Evolutionary conservation across 2,113 vertebrate genomes (phyloP), one percentile per base, ranked within the genome.

Genomic region (Marmota monax): DNA sequence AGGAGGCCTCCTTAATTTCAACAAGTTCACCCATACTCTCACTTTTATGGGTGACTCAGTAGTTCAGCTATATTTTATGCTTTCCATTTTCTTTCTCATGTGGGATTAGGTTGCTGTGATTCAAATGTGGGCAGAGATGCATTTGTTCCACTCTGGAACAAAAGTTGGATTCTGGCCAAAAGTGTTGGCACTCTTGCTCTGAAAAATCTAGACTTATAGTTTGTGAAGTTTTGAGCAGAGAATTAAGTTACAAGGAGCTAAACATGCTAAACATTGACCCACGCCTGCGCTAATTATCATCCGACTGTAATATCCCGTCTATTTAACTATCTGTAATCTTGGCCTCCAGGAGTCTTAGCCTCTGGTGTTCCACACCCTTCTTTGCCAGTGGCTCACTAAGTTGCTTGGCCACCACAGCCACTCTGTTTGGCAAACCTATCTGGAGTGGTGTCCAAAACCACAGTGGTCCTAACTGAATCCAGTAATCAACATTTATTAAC

Each of bases 221-320:
- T 74, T 61, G 74, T 89, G 34, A 92, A 78, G 69, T 94, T 92
- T 69, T 69, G 42, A 93, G 39, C n/a, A 42, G 90, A 94, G 72
- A 80, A n/a, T 61, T 51, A 63, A 80, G 27, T 58, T 63, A 20
- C 34, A n/a, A 72, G 9, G 27, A 45, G 79, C 56, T 56, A 29
- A 76, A 45, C 51, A 84, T 12, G 3, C 5, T 39, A 90, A 34
- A 84, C 20, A n/a, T 96, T 37, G 2, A 92, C n/a, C 3, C 56
- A 45, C 4, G 77, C 67, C 25, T 65, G 1, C 3, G 5, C 11
- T 65, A 8, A 18, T 77, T 74, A 14, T 37, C 56, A 37, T 22
- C 58, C 17, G 61, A 23, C 78, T 51, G 3, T 82, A 42, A 61
- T 8, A 5, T 34, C 23, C 25, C 5, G 20, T 82, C 86, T 72